Conservation (phyloP, 2,888 invertebrate genomes). For the Tipula unca region DNA sequence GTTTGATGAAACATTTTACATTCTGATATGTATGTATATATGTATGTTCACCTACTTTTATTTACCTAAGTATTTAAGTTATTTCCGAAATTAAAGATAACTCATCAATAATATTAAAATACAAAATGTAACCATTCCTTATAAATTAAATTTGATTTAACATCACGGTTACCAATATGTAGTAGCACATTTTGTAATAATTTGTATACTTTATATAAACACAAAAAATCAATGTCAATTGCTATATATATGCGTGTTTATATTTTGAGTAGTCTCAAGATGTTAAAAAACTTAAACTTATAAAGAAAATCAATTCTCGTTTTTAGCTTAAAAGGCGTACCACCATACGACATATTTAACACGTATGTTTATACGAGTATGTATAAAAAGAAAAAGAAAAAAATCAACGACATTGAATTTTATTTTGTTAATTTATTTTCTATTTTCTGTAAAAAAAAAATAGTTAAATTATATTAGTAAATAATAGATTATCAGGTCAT, state of each 20-base stretch:
- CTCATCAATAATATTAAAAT: not conserved
- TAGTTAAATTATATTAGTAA: not conserved
- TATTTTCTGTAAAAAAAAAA: not conserved
- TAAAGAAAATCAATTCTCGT: not conserved
- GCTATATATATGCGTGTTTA: not conserved
- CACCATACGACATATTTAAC: not conserved
- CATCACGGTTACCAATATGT: not conserved
- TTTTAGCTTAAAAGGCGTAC: not conserved
- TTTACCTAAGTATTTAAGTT: not conserved
- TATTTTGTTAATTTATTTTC: not conserved
- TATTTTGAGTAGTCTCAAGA: slow-evolving; percentile 8
- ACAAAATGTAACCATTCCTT: not conserved
- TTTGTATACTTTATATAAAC: not conserved
- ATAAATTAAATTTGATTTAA: not conserved
- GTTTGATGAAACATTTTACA: not conserved
- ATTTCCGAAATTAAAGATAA: not conserved
- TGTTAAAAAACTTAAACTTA: not conserved
- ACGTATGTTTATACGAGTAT: not conserved
- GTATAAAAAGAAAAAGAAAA: not conserved
- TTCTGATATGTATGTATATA: not conserved
- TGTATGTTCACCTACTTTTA: not conserved
- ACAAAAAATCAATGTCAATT: slow-evolving; percentile 9
- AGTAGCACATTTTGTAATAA: not conserved
- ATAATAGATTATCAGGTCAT: not conserved
- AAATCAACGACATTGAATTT: not conserved